Evolutionary conservation across 2,888 invertebrate species (phyloP).

Genomic region (Crepidodera aurea): DNA sequence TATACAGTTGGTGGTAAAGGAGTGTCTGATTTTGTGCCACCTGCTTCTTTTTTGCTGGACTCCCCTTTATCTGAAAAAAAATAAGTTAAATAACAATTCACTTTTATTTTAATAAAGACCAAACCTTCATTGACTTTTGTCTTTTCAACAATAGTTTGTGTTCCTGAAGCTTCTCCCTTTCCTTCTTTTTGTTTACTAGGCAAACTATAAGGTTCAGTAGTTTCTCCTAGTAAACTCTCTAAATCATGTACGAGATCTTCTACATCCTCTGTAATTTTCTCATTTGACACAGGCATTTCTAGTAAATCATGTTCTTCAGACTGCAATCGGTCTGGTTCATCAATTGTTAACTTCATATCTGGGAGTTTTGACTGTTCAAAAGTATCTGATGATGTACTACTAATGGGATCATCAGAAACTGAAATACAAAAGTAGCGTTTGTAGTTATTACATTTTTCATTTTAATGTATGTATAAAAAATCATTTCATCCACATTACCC

Average conservation of each 20-base stretch:
- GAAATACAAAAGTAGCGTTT: conserved; percentile 31
- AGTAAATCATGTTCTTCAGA: conserved; percentile 46
- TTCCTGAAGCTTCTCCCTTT: conserved; percentile 3
- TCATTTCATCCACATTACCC: too few species aligned
- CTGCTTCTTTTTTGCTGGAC: background rate
- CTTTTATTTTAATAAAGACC: background rate
- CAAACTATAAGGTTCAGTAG: conserved; percentile 46
- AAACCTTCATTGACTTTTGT: background rate
- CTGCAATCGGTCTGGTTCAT: conserved; percentile 20
- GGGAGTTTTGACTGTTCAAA: conserved; percentile 42
- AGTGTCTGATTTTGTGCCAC: background rate
- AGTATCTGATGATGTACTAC: conserved; percentile 56
- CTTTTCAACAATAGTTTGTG: background rate
- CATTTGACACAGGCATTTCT: conserved; percentile 50
- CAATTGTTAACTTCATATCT: conserved; percentile 20
- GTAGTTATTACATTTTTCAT: background rate
- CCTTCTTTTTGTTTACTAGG: conserved; percentile 12
- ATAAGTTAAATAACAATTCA: background rate
- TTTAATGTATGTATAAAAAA: too few species aligned
- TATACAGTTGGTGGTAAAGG: background rate
- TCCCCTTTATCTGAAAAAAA: background rate
- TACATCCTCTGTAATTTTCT: conserved; percentile 58
- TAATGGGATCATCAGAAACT: conserved; percentile 57
- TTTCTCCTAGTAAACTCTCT: conserved; percentile 57
- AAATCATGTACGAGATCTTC: conserved; percentile 61